These are phyloP conservation scores for Acanthosepion esculentum DNA, from an alignment of 2,888 invertebrate genomes.

Conservation along the genomic window DNA sequence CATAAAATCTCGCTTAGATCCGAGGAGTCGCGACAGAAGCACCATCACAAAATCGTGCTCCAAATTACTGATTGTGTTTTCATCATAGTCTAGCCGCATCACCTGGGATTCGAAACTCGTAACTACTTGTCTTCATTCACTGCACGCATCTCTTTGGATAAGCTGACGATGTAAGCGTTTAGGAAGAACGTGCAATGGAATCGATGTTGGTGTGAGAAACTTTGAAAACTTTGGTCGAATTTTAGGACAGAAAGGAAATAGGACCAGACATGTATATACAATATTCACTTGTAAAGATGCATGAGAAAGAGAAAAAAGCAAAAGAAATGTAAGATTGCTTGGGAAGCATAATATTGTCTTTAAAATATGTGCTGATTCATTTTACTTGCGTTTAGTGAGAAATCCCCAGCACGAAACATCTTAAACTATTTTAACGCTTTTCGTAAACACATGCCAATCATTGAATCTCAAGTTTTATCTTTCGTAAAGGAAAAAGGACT, in stretches of 20 bases:
- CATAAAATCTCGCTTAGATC: not conserved
- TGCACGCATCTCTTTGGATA: not conserved
- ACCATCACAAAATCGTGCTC: not conserved
- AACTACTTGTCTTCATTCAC: not conserved
- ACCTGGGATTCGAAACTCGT: slow-evolving; percentile 33
- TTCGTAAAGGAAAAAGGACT: too few relatives aligned
- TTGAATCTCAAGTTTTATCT: too few relatives aligned
- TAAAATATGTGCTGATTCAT: too few relatives aligned
- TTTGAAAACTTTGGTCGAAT: not conserved
- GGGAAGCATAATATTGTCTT: too few relatives aligned
- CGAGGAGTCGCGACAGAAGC: not conserved
- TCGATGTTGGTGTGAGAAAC: not conserved
- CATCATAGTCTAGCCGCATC: not conserved
- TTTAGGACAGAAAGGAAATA: not conserved
- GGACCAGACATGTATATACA: too few relatives aligned
- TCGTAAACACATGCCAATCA: too few relatives aligned
- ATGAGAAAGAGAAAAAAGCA: too few relatives aligned
- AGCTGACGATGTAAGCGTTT: not conserved
- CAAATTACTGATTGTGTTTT: not conserved
- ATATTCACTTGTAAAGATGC: too few relatives aligned
- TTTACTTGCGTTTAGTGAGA: too few relatives aligned
- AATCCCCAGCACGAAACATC: too few relatives aligned
- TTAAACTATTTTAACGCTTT: too few relatives aligned
- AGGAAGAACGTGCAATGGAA: not conserved
- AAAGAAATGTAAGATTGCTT: too few relatives aligned